Evolutionary conservation across 2,113 vertebrate species (phyloP).

Genomic region (Misgurnus mizolepis): DNA sequence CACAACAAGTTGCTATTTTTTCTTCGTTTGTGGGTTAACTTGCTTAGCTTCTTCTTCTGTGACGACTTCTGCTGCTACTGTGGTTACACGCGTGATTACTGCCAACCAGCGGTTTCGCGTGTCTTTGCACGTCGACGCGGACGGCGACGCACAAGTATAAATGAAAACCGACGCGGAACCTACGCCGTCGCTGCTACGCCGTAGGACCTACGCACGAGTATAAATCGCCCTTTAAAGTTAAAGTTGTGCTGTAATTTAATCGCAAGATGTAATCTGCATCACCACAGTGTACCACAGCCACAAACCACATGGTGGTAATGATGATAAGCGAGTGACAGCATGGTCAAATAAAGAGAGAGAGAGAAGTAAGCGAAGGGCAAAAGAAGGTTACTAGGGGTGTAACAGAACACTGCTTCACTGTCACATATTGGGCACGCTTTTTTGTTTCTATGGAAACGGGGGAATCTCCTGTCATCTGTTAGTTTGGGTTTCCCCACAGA

Average conservation of each 20-base stretch:
- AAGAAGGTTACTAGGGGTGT: neutral
- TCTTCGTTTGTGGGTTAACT: too few relatives aligned
- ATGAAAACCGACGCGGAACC: too few relatives aligned
- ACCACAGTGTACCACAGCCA: constrained; percentile 2
- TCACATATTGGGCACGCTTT: neutral
- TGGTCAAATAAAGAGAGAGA: neutral
- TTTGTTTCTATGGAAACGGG: constrained; percentile 7
- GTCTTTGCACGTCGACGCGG: too few relatives aligned
- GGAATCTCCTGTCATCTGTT: constrained; percentile 11
- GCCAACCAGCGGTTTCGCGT: too few relatives aligned
- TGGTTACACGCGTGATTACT: too few relatives aligned
- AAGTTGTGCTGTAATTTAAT: neutral
- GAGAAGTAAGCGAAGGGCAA: neutral
- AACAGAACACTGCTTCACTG: constrained; percentile 24
- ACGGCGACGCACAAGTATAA: too few relatives aligned
- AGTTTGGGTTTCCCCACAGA: constrained; percentile 3
- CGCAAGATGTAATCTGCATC: neutral
- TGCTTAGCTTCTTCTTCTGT: too few relatives aligned
- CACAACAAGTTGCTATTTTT: too few relatives aligned
- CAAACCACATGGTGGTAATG: neutral
- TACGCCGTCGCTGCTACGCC: too few relatives aligned
- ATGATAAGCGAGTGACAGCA: neutral
- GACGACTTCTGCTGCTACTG: too few relatives aligned
- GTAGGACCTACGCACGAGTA: too few relatives aligned
- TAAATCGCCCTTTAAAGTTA: too few relatives aligned